Base-by-base conservation (phyloP, 2,797 vertebrate genomes). In the Typhlichthys eigenmanni region DNA sequence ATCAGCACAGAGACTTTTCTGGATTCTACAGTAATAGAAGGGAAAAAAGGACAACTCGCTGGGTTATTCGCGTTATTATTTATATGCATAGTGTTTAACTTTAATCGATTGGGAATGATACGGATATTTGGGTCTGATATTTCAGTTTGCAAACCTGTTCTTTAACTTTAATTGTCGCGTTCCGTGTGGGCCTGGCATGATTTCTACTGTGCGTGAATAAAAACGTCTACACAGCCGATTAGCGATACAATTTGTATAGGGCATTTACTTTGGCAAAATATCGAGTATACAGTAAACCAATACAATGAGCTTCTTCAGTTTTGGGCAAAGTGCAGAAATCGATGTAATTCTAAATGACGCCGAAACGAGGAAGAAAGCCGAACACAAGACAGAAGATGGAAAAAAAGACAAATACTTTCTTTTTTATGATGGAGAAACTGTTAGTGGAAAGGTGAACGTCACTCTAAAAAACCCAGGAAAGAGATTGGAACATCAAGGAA, bases 361-460 rank as follows among this genome's bases (percentile, higher is more conserved):
- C 0, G 96, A 97, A 72, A 96, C 94, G 79, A 92, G 96, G 81
- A 95, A 95, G 87, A 95, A 95, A 80, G 95, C 88, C 43, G 96
- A 98, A 76, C 96, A 98, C 86, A 98, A 96, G 79, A 96, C 93
- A 0, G 96, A 98, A 72, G 96, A 98, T 58, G 95, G 96, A 9
- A 97, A 96, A 88, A 98, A 96, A 78, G 96, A 98, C 82, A 98
- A 96, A 59, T 98, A 96, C 68, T 97, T 96, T 79, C 94, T 99
- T 0, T 99, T 98, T 84, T 97, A 96, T 29, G 97, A 99, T 0
- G 97, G 98, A 0, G 98, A 99, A 78, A 99, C 96, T 0, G 96
- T 99, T 13, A 95, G 94, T 43, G 97, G 97, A 0, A 93, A 96
- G 90, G 95, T 97, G 76, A 95, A 93, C 47, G 94, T 99, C 48